Base-by-base conservation (phyloP, 2,888 invertebrate genomes). In the Aleiodes alternator region DNA sequence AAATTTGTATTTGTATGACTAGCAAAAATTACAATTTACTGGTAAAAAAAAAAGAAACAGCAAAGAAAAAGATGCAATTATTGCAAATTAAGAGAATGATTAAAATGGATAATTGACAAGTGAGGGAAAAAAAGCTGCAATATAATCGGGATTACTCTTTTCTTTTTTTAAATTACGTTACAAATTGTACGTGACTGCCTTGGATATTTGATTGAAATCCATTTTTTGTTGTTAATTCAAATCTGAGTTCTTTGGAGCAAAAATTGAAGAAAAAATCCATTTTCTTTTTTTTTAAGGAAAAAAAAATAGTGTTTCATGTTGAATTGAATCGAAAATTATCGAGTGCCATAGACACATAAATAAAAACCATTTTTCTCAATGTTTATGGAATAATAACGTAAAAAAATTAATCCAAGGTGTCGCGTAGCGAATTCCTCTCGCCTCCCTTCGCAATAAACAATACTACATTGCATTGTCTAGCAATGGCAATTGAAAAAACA, bases 271-370 rank as follows among this genome's bases (percentile, higher is more conserved):
- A 61, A 82, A 84, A 78, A 78, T 83, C 82, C 83, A 80, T 83
- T 84, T 82, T 72, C 2, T 82, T 78, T 82, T 82, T 78, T 78
- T 78, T 83, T 82, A 72, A 80, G 9, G 50, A 23, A 38, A 61
- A 43, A 0, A 66, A 23, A 38, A 61, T 34, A 12, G 4, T 31
- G 4, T 59, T 59, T 31, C 29, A 43, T 43, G 7, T 14, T 71
- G 48, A 56, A 23, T 11, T 23, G 8, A 57, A 29, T 23, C 2
- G 4, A 57, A 9, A 57, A 48, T 23, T 11, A 43, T 14, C 43
- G 23, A 66, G 68, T 51, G 51, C 68, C 34, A 50, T 53, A 64
- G 48, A 6, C 11, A 38, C 43, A 34, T 16, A 11, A 31, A 51
- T 16, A 16, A 16, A 23, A 56, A 11, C 16, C 48, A 66, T 61